A percentile compares a stretch with the other conserved stretches of the same genome.
These are phyloP conservation scores for Catharus minimus DNA, from an alignment of 2,113 vertebrate species.

Conservation along the genomic window DNA sequence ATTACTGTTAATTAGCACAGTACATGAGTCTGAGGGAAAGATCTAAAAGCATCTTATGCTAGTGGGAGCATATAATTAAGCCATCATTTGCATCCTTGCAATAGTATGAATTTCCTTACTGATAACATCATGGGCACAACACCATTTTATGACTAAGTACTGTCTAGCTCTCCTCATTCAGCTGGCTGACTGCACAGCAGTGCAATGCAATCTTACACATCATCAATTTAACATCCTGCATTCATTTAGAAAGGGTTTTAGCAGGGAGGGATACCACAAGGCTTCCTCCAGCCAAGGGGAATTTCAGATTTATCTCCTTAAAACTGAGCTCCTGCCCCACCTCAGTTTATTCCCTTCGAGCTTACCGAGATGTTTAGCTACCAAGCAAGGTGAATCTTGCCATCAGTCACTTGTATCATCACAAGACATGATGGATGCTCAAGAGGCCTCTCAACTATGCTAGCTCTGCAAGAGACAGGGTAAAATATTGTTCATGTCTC, in stretches of 20 bases:
- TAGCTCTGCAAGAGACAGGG: background rate
- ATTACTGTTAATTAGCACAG: constrained; percentile 72
- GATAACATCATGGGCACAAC: constrained; percentile 33
- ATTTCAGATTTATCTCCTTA: background rate
- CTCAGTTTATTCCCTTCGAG: background rate
- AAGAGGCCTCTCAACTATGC: background rate
- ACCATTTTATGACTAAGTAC: constrained; percentile 18
- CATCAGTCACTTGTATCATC: background rate
- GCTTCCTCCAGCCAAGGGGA: background rate
- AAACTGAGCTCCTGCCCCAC: background rate
- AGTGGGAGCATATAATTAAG: constrained; percentile 44
- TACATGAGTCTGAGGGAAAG: constrained; percentile 47
- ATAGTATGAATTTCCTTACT: background rate
- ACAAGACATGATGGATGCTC: background rate
- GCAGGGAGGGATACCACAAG: background rate
- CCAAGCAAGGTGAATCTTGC: background rate
- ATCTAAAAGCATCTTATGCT: constrained; percentile 49
- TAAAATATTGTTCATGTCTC: background rate
- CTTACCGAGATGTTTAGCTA: background rate
- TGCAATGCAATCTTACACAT: background rate
- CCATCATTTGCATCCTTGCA: constrained; percentile 49
- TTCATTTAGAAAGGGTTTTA: background rate
- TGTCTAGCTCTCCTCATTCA: background rate
- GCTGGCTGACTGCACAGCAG: background rate
- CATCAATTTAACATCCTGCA: background rate